Conservation (phyloP, 1,140 invertebrate species). For the Octopus sinensis region DNA sequence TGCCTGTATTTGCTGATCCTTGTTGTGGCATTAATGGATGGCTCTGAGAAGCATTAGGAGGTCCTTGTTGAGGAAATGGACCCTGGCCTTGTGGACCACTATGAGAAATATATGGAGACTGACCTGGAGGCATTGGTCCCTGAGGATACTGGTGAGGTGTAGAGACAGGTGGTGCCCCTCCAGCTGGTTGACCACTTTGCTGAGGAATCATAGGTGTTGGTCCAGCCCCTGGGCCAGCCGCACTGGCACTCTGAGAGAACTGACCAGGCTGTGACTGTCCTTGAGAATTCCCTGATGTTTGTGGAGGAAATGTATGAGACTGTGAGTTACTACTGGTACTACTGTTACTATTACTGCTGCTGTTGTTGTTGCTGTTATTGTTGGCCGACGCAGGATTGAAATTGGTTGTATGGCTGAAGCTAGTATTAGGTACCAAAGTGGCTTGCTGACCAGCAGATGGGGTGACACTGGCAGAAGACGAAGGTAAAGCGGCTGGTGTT, state of each 20-base stretch:
- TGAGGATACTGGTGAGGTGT: not conserved
- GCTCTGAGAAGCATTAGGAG: not conserved
- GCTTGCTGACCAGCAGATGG: not conserved
- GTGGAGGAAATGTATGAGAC: not conserved
- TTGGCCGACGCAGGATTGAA: constrained; percentile 5
- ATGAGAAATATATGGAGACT: not conserved
- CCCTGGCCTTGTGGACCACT: constrained; percentile 7
- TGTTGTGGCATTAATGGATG: not conserved
- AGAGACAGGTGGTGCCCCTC: not conserved
- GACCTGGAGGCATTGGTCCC: constrained; percentile 12
- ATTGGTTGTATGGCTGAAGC: constrained; percentile 17
- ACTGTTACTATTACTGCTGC: constrained; percentile 6
- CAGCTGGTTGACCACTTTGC: not conserved
- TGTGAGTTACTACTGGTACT: constrained; percentile 6
- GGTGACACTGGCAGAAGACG: not conserved
- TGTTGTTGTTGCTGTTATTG: constrained; percentile 6
- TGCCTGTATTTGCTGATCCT: not conserved
- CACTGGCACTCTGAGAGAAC: not conserved
- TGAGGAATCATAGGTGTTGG: not conserved
- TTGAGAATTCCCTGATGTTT: not conserved
- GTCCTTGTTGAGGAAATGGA: not conserved
- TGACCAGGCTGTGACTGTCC: not conserved
- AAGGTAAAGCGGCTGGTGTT: constrained; percentile 14
- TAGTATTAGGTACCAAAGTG: not conserved
- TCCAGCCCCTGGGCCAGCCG: not conserved